Percentiles rank a stretch among this genome's conserved stretches.
These are phyloP conservation scores for Apostichopus parvimensis DNA, from an alignment of 35 echinoderm and acorn worm species.

Conservation along the genomic window DNA sequence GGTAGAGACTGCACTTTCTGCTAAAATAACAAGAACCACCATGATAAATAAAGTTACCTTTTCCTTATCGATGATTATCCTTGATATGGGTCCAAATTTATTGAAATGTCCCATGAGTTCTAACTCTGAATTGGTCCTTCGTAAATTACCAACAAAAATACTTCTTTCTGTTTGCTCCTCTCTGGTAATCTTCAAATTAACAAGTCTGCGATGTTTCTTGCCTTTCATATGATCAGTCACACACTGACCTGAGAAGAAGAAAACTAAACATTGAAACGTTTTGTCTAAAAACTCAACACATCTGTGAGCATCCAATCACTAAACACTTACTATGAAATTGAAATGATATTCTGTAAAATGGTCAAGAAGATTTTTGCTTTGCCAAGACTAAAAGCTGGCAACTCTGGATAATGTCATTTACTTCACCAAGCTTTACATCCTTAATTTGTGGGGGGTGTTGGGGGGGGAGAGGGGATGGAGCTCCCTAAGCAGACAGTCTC, in stretches of 20 bases:
- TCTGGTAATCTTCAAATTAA: conserved; percentile 61
- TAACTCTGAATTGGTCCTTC: conserved; percentile 71
- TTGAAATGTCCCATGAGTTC: conserved; percentile 82
- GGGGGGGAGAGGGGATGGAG: no score
- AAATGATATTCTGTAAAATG: no score
- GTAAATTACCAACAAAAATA: conserved; percentile 84
- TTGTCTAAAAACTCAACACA: no score
- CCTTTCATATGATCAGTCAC: conserved; percentile 86
- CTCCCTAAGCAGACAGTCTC: no score
- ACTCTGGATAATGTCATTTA: no score
- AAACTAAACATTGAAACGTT: neutral
- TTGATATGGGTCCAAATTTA: conserved; percentile 73
- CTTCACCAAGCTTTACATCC: no score
- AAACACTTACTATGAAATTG: no score
- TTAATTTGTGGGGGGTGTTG: neutral
- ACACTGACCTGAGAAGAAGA: conserved; percentile 69
- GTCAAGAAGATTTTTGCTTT: no score
- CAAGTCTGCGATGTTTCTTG: conserved; percentile 81
- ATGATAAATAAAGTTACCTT: conserved; percentile 52
- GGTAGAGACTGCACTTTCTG: no score
- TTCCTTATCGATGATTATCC: conserved; percentile 90
- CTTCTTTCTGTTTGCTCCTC: conserved; percentile 77
- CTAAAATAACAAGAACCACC: neutral
- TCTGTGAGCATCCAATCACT: no score
- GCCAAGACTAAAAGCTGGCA: no score